Conservation (phyloP, 2,113 vertebrate species). For the Apodemus speciosus region DNA sequence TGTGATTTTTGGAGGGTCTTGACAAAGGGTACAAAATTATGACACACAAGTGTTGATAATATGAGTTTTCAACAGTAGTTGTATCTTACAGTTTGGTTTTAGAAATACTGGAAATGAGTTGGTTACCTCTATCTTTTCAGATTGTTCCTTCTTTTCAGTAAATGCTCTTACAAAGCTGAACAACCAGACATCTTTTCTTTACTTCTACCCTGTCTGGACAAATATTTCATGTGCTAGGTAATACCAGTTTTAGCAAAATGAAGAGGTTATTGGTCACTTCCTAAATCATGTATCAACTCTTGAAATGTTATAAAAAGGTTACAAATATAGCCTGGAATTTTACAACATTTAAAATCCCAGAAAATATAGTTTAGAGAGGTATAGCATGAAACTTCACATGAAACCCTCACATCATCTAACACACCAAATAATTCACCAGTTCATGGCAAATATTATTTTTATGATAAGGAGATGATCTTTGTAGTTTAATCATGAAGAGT, state of each 20-base stretch:
- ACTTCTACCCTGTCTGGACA: background rate
- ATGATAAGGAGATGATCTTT: background rate
- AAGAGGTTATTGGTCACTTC: background rate
- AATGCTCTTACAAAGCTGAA: background rate
- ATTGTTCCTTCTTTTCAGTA: background rate
- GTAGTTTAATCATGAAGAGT: background rate
- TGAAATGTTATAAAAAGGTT: too few species aligned
- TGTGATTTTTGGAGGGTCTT: background rate
- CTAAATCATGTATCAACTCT: background rate
- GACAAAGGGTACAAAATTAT: accelerated
- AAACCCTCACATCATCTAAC: background rate
- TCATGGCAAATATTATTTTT: background rate
- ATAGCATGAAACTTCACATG: background rate
- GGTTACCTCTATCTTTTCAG: background rate
- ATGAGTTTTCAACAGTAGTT: background rate
- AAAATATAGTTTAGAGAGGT: background rate
- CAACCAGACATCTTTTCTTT: background rate
- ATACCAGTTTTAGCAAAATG: background rate
- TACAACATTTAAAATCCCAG: background rate
- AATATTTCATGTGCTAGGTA: background rate
- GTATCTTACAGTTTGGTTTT: background rate
- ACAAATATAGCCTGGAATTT: too few species aligned
- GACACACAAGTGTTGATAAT: background rate
- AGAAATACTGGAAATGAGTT: background rate
- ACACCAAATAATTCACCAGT: background rate